Evolutionary conservation across 2,888 invertebrate species (phyloP).

Genomic region (Priocnemis perturbator): DNA sequence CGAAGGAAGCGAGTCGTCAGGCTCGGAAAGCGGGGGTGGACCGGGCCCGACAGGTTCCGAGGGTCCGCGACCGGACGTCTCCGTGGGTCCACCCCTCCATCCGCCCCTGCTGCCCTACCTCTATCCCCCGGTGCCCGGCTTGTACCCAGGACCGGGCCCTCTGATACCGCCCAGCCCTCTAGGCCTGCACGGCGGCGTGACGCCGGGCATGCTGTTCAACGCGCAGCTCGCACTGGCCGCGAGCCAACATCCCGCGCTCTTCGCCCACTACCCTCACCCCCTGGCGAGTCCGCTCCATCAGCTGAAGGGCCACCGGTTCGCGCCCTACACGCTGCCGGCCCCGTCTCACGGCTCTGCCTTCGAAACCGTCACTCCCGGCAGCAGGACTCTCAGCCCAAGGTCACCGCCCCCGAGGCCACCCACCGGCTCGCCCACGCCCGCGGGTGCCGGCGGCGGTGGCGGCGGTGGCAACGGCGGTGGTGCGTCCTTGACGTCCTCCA

Average conservation of each 20-base stretch:
- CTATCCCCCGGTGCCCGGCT: constrained; percentile 86
- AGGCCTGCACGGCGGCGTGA: constrained; percentile 83
- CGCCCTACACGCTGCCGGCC: constrained; percentile 91
- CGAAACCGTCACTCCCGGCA: constrained; percentile 90
- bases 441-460: constrained; percentile 75
- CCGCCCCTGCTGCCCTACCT: constrained; percentile 94
- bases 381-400: constrained; percentile 81
- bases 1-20: constrained; percentile 72
- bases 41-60: constrained; percentile 77
- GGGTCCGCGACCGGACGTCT: constrained; percentile 92
- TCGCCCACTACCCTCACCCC: constrained; percentile 83
- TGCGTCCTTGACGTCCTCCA: constrained; percentile 49
- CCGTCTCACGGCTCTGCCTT: constrained; percentile 88
- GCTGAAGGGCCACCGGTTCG: constrained; percentile 87
- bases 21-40: constrained; percentile 78
- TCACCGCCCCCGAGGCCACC: constrained; percentile 79
- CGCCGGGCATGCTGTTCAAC: constrained; percentile 91
- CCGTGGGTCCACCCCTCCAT: constrained; percentile 94
- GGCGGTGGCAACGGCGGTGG: background rate
- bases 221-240: constrained; percentile 92
- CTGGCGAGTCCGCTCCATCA: constrained; percentile 83
- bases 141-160: constrained; percentile 84
- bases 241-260: constrained; percentile 86
- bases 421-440: constrained; percentile 78
- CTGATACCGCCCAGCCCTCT: constrained; percentile 84